phyloP scores from a whole-genome alignment of 2,113 vertebrate species.

The Nematolebias whitei region DNA sequence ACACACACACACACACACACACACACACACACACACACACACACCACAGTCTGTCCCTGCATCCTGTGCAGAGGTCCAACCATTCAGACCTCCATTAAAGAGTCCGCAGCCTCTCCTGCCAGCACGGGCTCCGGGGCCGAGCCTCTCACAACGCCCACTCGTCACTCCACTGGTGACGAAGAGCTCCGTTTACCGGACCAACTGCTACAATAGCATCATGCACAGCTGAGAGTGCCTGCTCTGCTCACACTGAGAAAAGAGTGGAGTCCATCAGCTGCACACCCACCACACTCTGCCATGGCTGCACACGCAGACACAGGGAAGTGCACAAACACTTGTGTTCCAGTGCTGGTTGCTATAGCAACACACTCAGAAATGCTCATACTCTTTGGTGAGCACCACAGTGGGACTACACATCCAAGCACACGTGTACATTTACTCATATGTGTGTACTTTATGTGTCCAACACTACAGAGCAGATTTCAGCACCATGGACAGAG shows the following conservation, averaged over 20 bases:
- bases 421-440: too few relatives aligned
- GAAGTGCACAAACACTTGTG: slow-evolving; percentile 26
- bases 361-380: slow-evolving; percentile 55
- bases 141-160: slow-evolving; percentile 34
- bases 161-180: slow-evolving; percentile 6
- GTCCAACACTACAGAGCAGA: too few relatives aligned
- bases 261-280: slow-evolving; percentile 5
- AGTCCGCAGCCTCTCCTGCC: background rate
- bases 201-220: slow-evolving; percentile 24
- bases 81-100: slow-evolving; percentile 37
- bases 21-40: slow-evolving; percentile 8
- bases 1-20: slow-evolving; percentile 5
- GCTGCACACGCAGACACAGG: slow-evolving; percentile 5
- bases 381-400: slow-evolving; percentile 52
- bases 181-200: slow-evolving; percentile 10
- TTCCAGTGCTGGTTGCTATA: slow-evolving; percentile 60
- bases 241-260: slow-evolving; percentile 5
- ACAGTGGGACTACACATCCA: slow-evolving; percentile 17
- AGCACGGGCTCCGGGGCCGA: slow-evolving; percentile 43
- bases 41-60: slow-evolving; percentile 41
- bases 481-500: slow-evolving; percentile 67
- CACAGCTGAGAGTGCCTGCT: slow-evolving; percentile 11
- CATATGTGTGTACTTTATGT: too few relatives aligned
- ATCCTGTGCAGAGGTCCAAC: slow-evolving; percentile 13
- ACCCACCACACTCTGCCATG: background rate